These are phyloP conservation scores for Saccostrea echinata DNA, from an alignment of 1,140 invertebrate genomes.

Conservation along the genomic window DNA sequence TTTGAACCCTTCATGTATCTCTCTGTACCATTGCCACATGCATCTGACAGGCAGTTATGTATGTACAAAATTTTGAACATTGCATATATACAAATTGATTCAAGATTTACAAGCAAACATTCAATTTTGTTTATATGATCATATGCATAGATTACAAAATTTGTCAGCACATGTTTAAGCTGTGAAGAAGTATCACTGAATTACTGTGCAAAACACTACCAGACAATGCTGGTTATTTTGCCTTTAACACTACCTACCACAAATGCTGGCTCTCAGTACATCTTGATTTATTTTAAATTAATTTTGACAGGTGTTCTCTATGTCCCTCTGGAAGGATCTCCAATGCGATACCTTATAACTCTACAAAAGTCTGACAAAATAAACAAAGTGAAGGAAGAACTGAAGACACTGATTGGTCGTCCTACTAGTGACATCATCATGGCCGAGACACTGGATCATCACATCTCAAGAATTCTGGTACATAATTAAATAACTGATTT, in stretches of 20 bases:
- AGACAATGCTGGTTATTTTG: too few species aligned
- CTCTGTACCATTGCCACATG: constrained; percentile 86
- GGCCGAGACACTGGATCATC: constrained; percentile 85
- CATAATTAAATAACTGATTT: constrained; percentile 13
- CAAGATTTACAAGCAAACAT: too few species aligned
- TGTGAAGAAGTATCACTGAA: too few species aligned
- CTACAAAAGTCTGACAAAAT: constrained; percentile 85
- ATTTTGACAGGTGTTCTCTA: constrained; percentile 82
- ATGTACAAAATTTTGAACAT: constrained; percentile 59
- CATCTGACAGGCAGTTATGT: constrained; percentile 85
- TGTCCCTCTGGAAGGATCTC: constrained; percentile 81
- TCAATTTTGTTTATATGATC: too few species aligned
- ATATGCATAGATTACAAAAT: too few species aligned
- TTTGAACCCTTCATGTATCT: constrained; percentile 89
- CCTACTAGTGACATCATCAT: constrained; percentile 81
- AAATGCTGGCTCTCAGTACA: not conserved
- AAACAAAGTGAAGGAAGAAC: constrained; percentile 82
- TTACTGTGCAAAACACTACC: too few species aligned
- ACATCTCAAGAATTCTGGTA: constrained; percentile 85
- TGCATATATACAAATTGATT: too few species aligned
- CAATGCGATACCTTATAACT: constrained; percentile 83
- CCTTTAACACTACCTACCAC: too few species aligned
- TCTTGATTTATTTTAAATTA: not conserved
- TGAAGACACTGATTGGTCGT: constrained; percentile 77
- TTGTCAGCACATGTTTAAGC: too few species aligned